These are phyloP conservation scores for Pholis gunnellus DNA, from an alignment of 2,113 vertebrate genomes.

Conservation along the genomic window DNA sequence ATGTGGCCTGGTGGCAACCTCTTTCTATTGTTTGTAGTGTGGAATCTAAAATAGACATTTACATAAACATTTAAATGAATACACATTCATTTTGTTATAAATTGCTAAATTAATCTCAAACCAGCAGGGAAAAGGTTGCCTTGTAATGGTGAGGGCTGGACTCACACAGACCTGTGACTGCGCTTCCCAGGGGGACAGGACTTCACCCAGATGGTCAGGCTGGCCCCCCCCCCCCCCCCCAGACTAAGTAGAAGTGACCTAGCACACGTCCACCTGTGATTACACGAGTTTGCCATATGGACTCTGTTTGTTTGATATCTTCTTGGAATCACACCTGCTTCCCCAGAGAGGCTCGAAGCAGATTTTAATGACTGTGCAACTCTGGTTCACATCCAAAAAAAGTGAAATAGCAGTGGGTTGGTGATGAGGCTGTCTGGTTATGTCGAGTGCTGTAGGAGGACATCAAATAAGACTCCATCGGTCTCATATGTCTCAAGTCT, in stretches of 20 bases:
- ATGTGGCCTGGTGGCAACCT: not conserved
- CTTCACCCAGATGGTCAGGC: conserved; percentile 63
- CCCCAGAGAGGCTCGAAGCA: conserved; percentile 49
- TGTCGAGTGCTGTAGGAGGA: conserved; percentile 43
- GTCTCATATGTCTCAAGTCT: conserved; percentile 13
- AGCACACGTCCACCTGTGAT: conserved; percentile 65
- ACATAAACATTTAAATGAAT: conserved; percentile 15
- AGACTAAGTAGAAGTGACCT: conserved; percentile 68
- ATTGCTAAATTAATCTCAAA: conserved; percentile 20
- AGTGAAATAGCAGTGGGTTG: conserved; percentile 50
- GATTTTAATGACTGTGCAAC: conserved; percentile 59
- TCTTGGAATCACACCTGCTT: conserved; percentile 66
- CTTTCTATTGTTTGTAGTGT: not conserved
- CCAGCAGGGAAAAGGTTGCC: not conserved
- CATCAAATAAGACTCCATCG: conserved; percentile 16
- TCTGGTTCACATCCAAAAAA: conserved; percentile 57
- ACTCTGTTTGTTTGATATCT: conserved; percentile 56
- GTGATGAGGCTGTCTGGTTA: conserved; percentile 48
- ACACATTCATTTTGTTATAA: not conserved
- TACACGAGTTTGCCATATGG: conserved; percentile 65
- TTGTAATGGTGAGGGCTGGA: conserved; percentile 26
- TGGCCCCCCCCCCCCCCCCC: conserved; percentile 4
- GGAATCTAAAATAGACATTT: conserved; percentile 26
- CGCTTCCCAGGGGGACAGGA: conserved; percentile 27
- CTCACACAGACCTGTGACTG: conserved; percentile 36